phyloP scores from a whole-genome alignment of 2,113 vertebrate genomes.

The Callipepla squamata region DNA sequence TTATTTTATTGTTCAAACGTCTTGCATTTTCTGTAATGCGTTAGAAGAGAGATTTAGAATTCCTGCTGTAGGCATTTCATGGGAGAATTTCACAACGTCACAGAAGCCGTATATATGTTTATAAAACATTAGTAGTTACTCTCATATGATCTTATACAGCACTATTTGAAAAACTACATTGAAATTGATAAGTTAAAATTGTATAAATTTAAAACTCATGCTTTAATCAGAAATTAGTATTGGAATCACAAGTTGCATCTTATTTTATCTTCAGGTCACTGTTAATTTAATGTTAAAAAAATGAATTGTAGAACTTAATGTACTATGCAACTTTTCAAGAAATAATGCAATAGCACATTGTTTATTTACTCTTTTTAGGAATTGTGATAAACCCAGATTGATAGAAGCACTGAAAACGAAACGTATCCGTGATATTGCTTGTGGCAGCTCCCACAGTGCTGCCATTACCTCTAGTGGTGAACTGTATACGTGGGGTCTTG shows the following conservation, averaged over 20 bases:
- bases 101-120: not conserved
- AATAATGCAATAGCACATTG: not conserved
- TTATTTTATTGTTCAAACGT: not conserved
- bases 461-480: conserved; percentile 98
- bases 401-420: conserved; percentile 97
- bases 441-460: conserved; percentile 96
- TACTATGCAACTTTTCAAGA: not conserved
- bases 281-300: not conserved
- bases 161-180: not conserved
- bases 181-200: no score
- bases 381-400: conserved; percentile 96
- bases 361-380: conserved; percentile 78
- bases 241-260: not conserved
- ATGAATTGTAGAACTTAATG: not conserved
- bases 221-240: not conserved
- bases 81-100: not conserved
- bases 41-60: not conserved
- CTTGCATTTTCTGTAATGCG: not conserved
- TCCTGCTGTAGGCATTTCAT: not conserved
- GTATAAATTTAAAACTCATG: not conserved
- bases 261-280: not conserved
- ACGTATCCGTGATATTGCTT: conserved; percentile 96
- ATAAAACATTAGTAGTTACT: not conserved
- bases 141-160: not conserved
- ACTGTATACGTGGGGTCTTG: conserved; percentile 95